phyloP scores from a whole-genome alignment of 2,888 invertebrate species.

The Nomada fabriciana region DNA sequence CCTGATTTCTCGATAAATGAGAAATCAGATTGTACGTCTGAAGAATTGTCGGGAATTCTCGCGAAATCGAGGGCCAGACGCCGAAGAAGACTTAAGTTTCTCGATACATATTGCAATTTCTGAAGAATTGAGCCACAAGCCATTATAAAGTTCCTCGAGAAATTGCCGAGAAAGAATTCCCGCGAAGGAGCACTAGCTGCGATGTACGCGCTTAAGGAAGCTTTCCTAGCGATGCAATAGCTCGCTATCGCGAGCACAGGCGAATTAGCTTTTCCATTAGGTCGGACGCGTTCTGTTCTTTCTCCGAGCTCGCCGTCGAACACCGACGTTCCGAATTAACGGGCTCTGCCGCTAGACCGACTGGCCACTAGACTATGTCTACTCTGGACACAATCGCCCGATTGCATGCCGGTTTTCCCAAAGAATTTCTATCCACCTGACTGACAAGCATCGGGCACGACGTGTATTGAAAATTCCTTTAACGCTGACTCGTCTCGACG shows the following conservation, averaged over 20 bases:
- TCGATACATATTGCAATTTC: too few species aligned
- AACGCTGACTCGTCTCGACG: not conserved
- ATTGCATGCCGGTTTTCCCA: constrained; percentile 24
- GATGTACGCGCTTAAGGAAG: constrained; percentile 12
- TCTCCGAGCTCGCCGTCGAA: constrained; percentile 35
- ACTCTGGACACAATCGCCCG: constrained; percentile 24
- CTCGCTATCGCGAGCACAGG: constrained; percentile 46
- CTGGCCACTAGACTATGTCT: constrained; percentile 42
- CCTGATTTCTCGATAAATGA: too few species aligned
- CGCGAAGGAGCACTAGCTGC: not conserved
- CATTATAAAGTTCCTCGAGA: too few species aligned
- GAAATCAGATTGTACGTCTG: too few species aligned
- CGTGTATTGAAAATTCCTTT: not conserved
- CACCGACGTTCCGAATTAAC: constrained; percentile 64
- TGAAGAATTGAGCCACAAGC: too few species aligned
- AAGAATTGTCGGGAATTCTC: too few species aligned
- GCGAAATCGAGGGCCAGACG: too few species aligned
- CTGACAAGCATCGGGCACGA: not conserved
- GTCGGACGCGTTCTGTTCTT: constrained; percentile 52
- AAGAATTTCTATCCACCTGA: not conserved
- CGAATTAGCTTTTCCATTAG: constrained; percentile 71
- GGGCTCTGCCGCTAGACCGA: constrained; percentile 30
- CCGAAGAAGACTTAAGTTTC: too few species aligned
- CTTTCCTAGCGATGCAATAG: constrained; percentile 18
- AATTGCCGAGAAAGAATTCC: too few species aligned